Conservation (phyloP, 2,888 invertebrate genomes). For the Cacoxenus indagator region DNA sequence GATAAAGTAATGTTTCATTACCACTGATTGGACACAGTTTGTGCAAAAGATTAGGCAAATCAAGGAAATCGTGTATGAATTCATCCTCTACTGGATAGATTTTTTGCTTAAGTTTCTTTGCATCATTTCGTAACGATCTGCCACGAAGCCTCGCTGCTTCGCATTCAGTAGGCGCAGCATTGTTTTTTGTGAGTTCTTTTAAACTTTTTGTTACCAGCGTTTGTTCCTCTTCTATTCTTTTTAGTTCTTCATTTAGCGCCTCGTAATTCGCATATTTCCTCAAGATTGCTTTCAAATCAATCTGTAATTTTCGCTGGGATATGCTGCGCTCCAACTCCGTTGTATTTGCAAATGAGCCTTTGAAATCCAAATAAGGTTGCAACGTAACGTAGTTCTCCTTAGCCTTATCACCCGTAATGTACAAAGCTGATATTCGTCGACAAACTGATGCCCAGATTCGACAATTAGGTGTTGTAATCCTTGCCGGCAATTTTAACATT, state of each 20-base stretch:
- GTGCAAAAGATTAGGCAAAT: conserved; percentile 81
- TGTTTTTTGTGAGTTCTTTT: conserved; percentile 68
- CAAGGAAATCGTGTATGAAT: conserved; percentile 76
- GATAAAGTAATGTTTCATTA: conserved; percentile 57
- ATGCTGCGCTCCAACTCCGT: conserved; percentile 74
- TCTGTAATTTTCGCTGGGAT: conserved; percentile 72
- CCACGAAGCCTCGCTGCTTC: conserved; percentile 74
- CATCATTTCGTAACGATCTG: conserved; percentile 74
- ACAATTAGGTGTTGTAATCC: neutral
- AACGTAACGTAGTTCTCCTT: conserved; percentile 78
- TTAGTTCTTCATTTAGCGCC: conserved; percentile 72
- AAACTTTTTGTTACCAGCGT: conserved; percentile 72
- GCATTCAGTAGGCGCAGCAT: conserved; percentile 48
- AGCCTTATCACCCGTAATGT: conserved; percentile 80
- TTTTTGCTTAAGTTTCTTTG: conserved; percentile 76
- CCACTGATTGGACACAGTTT: conserved; percentile 73
- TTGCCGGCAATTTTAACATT: neutral
- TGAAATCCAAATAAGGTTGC: conserved; percentile 79
- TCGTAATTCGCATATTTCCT: conserved; percentile 77
- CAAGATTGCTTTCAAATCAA: conserved; percentile 74
- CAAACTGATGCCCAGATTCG: conserved; percentile 3
- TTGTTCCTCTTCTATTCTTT: conserved; percentile 73
- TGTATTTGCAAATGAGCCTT: conserved; percentile 73
- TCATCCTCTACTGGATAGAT: conserved; percentile 83
- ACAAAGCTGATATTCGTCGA: conserved; percentile 63